phyloP scores from a whole-genome alignment of 2,113 vertebrate genomes.

The Myocastor coypus region DNA sequence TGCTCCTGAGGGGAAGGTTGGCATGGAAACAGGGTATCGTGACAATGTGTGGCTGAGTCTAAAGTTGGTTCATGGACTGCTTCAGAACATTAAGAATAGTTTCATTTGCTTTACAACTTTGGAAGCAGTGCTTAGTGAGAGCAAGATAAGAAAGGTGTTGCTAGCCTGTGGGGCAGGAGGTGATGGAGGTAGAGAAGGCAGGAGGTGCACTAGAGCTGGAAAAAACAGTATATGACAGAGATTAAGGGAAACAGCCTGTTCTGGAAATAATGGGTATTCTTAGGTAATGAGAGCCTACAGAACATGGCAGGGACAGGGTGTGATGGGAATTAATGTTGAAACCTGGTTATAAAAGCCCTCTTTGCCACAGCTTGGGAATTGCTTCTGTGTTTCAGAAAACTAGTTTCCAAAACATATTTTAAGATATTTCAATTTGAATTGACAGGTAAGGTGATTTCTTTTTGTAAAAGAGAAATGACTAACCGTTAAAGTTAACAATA shows the following conservation, averaged over 20 bases:
- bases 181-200: background rate
- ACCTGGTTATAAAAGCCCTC: background rate
- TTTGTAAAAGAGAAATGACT: slow-evolving; percentile 52
- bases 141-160: background rate
- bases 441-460: slow-evolving; percentile 45
- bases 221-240: background rate
- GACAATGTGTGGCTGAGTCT: background rate
- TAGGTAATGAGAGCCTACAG: background rate
- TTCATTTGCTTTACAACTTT: background rate
- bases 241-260: background rate
- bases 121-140: background rate
- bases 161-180: background rate
- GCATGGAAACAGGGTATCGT: background rate
- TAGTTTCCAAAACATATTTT: slow-evolving; percentile 25
- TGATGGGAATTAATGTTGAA: background rate
- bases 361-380: background rate
- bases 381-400: background rate
- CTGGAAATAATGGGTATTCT: slow-evolving; percentile 7
- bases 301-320: background rate
- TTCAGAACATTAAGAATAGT: background rate
- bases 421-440: slow-evolving; percentile 46
- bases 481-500: slow-evolving; percentile 51
- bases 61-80: background rate
- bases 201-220: background rate
- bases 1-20: background rate